Evolutionary conservation across 2,797 vertebrate species (phyloP).

Genomic region (Eleutherodactylus coqui): DNA sequence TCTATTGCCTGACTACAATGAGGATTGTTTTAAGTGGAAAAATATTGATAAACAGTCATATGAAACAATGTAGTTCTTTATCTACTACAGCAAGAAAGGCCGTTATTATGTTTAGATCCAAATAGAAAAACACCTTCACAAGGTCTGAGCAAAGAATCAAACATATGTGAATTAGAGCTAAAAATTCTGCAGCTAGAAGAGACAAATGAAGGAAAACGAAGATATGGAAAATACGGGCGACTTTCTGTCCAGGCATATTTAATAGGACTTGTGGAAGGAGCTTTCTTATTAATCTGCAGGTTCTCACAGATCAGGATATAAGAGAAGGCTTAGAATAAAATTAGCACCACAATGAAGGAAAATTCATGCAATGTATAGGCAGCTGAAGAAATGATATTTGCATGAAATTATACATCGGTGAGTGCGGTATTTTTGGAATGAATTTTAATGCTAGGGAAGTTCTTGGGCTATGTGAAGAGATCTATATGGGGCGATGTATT

Average conservation of each 20-base stretch:
- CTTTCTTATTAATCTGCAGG: conserved; percentile 36
- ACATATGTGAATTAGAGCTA: conserved; percentile 6
- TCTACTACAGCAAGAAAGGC: neutral
- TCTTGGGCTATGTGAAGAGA: neutral
- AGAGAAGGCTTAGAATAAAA: conserved; percentile 22
- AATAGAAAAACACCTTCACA: neutral
- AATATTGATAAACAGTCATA: neutral
- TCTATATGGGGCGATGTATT: neutral
- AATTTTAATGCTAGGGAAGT: conserved; percentile 10
- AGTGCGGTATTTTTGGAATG: conserved; percentile 38
- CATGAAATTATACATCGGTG: conserved; percentile 36
- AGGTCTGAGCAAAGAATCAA: neutral
- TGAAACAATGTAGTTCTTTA: conserved; percentile 18
- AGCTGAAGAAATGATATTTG: conserved; percentile 28
- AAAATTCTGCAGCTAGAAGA: neutral
- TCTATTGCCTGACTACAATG: conserved; percentile 20
- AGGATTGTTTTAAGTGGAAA: neutral
- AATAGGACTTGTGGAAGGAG: neutral
- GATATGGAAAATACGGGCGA: neutral
- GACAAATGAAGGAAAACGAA: neutral
- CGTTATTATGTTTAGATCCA: conserved; percentile 4
- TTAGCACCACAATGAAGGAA: conserved; percentile 4
- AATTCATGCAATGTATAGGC: conserved; percentile 3
- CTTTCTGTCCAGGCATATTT: conserved; percentile 2
- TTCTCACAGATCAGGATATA: conserved; percentile 12